Evolutionary conservation across 2,888 invertebrate genomes (phyloP).

Genomic region (Limnephilus rhombicus): DNA sequence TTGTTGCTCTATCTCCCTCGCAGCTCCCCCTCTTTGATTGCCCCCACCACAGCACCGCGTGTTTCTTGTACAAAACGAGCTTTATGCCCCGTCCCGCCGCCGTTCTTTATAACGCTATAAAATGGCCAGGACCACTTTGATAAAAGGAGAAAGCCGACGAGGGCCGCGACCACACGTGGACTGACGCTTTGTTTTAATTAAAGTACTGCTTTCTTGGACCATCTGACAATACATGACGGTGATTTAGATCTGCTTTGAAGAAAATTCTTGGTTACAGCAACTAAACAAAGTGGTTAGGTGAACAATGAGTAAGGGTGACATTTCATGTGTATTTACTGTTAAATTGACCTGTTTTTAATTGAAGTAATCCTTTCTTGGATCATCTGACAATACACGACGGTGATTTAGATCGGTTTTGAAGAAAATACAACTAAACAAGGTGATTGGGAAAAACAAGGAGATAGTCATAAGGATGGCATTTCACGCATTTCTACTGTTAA

Average conservation of each 20-base stretch:
- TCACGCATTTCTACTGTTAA: too few relatives aligned
- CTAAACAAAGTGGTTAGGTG: background rate
- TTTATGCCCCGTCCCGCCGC: slow-evolving; percentile 47
- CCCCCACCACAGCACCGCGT: slow-evolving; percentile 51
- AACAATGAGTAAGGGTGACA: background rate
- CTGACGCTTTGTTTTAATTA: background rate
- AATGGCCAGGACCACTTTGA: slow-evolving; percentile 36
- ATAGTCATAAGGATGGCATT: too few relatives aligned
- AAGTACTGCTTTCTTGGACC: background rate
- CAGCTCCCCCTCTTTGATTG: slow-evolving; percentile 49
- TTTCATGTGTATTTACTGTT: background rate
- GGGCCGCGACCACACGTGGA: slow-evolving; percentile 40
- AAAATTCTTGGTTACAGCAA: background rate
- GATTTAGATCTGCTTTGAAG: background rate
- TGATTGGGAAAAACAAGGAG: background rate
- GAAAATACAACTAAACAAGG: background rate
- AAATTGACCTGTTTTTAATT: background rate
- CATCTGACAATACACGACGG: background rate
- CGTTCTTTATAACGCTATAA: slow-evolving; percentile 48
- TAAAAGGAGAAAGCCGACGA: slow-evolving; percentile 42
- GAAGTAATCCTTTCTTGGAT: background rate
- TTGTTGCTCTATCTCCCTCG: slow-evolving; percentile 48
- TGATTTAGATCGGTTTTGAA: background rate
- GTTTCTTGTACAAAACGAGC: slow-evolving; percentile 60
- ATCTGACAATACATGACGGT: background rate